phyloP scores from a whole-genome alignment of 1,140 invertebrate species.

The Drosophila pallidifrons region DNA sequence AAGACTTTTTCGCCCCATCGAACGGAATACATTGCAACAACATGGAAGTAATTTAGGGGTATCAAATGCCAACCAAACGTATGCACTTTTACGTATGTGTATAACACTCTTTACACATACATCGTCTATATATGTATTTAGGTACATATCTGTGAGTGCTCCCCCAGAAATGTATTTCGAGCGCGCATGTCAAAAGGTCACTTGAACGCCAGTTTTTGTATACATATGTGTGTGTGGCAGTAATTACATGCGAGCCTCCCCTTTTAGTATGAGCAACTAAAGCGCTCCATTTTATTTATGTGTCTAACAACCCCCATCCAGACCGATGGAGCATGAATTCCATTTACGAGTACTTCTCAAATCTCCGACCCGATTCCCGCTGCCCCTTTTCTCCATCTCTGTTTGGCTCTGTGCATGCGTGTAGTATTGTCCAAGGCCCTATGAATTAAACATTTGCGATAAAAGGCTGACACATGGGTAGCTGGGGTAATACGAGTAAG shows the following conservation, averaged over 20 bases:
- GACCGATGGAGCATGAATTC: slow-evolving; percentile 9
- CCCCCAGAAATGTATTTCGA: slow-evolving; percentile 79
- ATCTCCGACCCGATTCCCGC: not conserved
- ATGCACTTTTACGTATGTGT: slow-evolving; percentile 9
- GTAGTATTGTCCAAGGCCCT: slow-evolving; percentile 39
- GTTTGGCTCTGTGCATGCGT: slow-evolving; percentile 1
- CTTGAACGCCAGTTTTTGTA: slow-evolving; percentile 43
- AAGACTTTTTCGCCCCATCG: slow-evolving; percentile 41
- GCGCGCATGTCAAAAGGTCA: slow-evolving; percentile 81
- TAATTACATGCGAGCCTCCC: slow-evolving; percentile 76
- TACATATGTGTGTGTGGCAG: slow-evolving; percentile 40
- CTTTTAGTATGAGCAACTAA: slow-evolving; percentile 76
- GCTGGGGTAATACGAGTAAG: slow-evolving; percentile 9
- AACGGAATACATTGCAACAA: slow-evolving; percentile 52
- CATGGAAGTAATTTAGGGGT: slow-evolving; percentile 52
- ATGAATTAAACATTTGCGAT: slow-evolving; percentile 80
- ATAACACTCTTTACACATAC: not conserved
- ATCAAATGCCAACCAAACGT: slow-evolving; percentile 28
- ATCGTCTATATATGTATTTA: slow-evolving; percentile 17
- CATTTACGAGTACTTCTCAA: slow-evolving; percentile 14
- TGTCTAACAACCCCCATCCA: slow-evolving; percentile 48
- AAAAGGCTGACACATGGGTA: slow-evolving; percentile 53
- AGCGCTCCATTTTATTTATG: slow-evolving; percentile 75
- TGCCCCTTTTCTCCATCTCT: not conserved
- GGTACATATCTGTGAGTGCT: slow-evolving; percentile 51